phyloP scores from a whole-genome alignment of 2,113 vertebrate genomes.

The Furnarius figulus region DNA sequence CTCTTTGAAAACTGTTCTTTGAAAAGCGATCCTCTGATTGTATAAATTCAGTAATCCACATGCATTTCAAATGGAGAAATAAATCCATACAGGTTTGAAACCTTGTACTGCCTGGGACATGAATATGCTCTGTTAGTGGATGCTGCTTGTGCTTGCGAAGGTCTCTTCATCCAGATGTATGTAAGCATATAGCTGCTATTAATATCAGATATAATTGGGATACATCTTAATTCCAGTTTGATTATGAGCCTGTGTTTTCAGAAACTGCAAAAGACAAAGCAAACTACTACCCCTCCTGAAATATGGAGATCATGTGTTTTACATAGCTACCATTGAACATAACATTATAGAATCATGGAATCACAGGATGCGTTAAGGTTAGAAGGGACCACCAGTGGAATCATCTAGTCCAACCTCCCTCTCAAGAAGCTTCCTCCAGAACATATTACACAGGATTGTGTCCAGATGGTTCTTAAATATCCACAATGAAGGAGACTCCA shows the following conservation, averaged over 20 bases:
- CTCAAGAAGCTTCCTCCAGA: neutral
- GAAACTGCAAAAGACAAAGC: neutral
- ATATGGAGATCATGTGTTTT: neutral
- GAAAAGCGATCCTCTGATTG: neutral
- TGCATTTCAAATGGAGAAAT: neutral
- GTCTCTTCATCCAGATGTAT: neutral
- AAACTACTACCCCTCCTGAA: neutral
- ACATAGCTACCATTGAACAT: neutral
- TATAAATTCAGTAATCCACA: neutral
- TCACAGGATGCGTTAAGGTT: neutral
- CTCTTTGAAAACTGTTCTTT: neutral
- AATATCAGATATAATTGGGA: neutral
- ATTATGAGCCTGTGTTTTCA: neutral
- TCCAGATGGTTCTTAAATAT: neutral
- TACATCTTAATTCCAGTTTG: neutral
- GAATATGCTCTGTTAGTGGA: neutral
- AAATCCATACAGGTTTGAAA: neutral
- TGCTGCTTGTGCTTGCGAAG: neutral
- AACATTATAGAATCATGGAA: neutral
- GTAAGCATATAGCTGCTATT: neutral
- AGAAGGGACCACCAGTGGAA: neutral
- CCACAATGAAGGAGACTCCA: too few species aligned
- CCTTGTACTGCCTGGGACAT: neutral
- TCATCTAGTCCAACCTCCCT: neutral
- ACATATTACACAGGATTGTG: fast-evolving